A percentile compares a stretch with the other conserved stretches of the same genome.
These are phyloP conservation scores for Sycophaga agraensis DNA, from an alignment of 1,140 invertebrate species.

Conservation along the genomic window DNA sequence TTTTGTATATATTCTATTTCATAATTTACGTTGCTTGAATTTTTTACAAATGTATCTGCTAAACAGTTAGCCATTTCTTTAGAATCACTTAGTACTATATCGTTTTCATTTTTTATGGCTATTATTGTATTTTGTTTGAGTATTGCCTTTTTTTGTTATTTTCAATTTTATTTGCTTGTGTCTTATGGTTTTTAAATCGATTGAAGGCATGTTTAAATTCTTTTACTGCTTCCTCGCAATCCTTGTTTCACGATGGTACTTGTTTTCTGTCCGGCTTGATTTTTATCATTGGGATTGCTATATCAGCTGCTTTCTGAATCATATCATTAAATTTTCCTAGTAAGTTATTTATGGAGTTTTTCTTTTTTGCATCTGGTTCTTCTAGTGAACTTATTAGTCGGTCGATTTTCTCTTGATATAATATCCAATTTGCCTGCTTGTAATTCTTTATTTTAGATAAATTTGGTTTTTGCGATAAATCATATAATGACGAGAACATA, in stretches of 20 bases:
- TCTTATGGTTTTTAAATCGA: background rate
- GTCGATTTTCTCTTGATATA: background rate
- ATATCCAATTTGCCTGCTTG: no score
- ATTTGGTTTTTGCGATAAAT: no score
- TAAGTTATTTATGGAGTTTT: background rate
- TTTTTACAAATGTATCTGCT: no score
- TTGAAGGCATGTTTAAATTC: background rate
- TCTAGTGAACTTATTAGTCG: background rate
- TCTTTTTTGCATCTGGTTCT: background rate
- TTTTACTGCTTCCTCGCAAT: background rate
- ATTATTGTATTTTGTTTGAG: background rate
- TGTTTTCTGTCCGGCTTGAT: background rate
- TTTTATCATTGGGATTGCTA: background rate
- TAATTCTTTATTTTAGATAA: background rate
- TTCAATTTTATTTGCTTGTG: no score
- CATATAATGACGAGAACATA: no score
- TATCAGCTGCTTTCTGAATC: background rate
- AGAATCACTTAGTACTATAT: no score
- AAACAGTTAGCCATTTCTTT: no score
- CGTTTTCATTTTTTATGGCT: background rate
- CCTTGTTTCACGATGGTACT: background rate
- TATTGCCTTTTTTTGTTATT: background rate
- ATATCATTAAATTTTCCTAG: background rate
- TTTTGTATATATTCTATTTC: no score
- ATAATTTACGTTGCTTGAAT: no score